Evolutionary conservation across 2,797 vertebrate genomes (phyloP), one percentile per base, ranked within the genome.

Genomic region (Odontamblyopus rebecca): DNA sequence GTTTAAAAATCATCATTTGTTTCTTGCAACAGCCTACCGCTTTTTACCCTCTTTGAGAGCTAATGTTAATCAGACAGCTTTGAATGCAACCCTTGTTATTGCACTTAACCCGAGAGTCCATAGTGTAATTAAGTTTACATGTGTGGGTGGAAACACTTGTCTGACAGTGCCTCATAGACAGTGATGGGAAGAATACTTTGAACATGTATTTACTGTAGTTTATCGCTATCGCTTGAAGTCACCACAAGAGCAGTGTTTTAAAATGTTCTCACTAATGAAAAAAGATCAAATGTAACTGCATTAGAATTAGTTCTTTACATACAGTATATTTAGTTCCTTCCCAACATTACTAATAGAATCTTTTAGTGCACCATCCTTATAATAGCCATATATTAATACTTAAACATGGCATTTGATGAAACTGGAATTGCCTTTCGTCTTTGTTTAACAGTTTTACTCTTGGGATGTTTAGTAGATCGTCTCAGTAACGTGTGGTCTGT

Each of bases 401-500:
- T 71, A 67, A 74, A 70, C 18, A 54, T 65, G 54, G 59, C 68
- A 62, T 61, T 54, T 54, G 4, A 27, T 53, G 19, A 50, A 27
- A 68, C 65, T 68, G 29, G 18, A 72, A 68, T 70, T 60, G n/a
- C 70, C 63, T 62, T 69, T 73, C 82, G 70, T 53, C 62, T 71
- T 72, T 65, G 61, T 60, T 56, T 54, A 69, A 76, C 35, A 44
- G 72, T 66, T 67, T 75, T 65, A 44, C 56, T 29, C 72, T 35
- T 11, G 7, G 67, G 70, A 72, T 70, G 30, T 12, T 35, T 2
- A 8, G 59, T 65, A 74, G 78, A 72, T 72, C 19, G 59, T 71
- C 9, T 66, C 56, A 85, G 81, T 76, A 53, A 50, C 72, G 75
- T 73, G 12, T 71, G 74, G 73, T 71, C 73, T 73, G 81, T 84